Conservation (phyloP, 2,888 invertebrate genomes). For the Nezara viridula region DNA sequence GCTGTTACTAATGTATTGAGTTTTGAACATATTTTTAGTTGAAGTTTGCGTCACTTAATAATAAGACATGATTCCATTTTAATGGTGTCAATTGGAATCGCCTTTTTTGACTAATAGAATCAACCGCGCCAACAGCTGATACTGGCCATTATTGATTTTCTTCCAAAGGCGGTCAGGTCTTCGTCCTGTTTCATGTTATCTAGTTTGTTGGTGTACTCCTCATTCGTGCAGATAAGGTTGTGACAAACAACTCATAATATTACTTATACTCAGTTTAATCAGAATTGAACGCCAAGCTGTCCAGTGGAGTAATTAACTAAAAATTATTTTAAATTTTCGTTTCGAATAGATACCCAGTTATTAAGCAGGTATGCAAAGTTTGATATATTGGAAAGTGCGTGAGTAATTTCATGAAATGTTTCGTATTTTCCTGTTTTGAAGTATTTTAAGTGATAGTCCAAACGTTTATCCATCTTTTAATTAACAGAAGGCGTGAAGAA, state of each 20-base stretch:
- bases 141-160: conserved; percentile 21
- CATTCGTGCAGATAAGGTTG: neutral
- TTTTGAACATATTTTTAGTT: neutral
- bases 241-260: neutral
- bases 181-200: conserved; percentile 10
- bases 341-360: neutral
- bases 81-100: neutral
- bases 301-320: neutral
- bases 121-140: conserved; percentile 7
- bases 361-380: neutral
- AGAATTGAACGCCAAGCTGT: neutral
- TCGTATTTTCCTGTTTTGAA: neutral
- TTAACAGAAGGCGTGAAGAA: neutral
- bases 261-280: neutral
- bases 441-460: neutral
- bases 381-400: neutral
- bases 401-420: neutral
- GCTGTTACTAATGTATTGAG: too few relatives aligned
- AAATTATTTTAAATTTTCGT: neutral
- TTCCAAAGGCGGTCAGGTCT: neutral
- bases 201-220: neutral
- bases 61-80: neutral
- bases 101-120: neutral
- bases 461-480: neutral
- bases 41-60: neutral